Evolutionary conservation across 1,140 invertebrate genomes (phyloP).

Genomic region (Vanessa tameamea): DNA sequence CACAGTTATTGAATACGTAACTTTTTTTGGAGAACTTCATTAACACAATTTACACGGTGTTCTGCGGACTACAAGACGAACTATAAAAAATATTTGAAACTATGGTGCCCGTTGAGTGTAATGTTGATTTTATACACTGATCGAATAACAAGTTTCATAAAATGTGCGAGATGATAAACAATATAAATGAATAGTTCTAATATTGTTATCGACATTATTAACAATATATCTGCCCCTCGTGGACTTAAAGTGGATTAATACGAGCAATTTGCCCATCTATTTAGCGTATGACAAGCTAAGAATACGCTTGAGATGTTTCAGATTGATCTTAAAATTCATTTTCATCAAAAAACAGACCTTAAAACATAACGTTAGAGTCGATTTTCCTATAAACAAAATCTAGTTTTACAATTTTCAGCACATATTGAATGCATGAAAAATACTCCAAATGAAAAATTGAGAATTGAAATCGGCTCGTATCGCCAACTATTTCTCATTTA

Average conservation of each 20-base stretch:
- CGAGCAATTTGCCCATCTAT: slow-evolving; percentile 29
- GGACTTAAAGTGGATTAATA: slow-evolving; percentile 13
- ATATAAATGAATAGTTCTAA: not conserved
- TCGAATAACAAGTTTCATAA: no score
- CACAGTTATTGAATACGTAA: no score
- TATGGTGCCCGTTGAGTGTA: no score
- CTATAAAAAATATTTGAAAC: no score
- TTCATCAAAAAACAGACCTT: slow-evolving; percentile 1
- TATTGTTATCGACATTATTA: not conserved
- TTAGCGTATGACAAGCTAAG: slow-evolving; percentile 24
- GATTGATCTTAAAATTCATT: slow-evolving; percentile 9
- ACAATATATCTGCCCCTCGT: not conserved
- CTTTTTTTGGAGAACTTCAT: no score
- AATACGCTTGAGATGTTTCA: slow-evolving; percentile 17
- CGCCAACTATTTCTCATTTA: slow-evolving; percentile 1
- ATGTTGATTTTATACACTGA: no score
- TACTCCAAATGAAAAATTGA: slow-evolving; percentile 6
- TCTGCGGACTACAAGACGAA: no score
- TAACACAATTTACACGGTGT: no score
- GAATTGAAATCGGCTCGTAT: not conserved
- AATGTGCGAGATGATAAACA: no score
- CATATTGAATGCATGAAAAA: slow-evolving; percentile 10
- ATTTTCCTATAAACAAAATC: not conserved
- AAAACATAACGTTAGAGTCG: not conserved
- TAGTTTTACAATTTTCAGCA: not conserved